Conservation (phyloP, 2,888 invertebrate genomes). For the Drosophila ustulata region DNA sequence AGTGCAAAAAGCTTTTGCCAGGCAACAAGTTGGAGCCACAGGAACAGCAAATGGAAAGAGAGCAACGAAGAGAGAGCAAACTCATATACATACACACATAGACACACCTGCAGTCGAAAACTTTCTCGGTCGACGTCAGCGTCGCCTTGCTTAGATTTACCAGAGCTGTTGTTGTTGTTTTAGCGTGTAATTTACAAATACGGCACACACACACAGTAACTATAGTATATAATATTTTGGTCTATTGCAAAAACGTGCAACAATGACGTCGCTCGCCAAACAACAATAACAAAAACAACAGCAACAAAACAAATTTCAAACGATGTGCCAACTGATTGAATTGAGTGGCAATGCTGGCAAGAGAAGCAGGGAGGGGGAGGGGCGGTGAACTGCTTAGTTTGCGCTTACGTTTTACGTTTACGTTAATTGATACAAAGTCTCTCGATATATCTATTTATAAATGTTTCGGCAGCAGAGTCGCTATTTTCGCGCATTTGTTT, state of each 20-base stretch:
- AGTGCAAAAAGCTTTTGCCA: conserved; percentile 39
- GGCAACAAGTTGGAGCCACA: conserved; percentile 73
- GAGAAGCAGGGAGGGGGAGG: neutral
- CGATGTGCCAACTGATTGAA: conserved; percentile 73
- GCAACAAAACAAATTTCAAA: conserved; percentile 34
- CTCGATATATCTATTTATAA: conserved; percentile 54
- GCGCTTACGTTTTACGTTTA: conserved; percentile 59
- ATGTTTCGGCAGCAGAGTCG: conserved; percentile 49
- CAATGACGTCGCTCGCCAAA: conserved; percentile 65
- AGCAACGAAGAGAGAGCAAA: conserved; percentile 16
- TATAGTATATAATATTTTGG: conserved; percentile 50
- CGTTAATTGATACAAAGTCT: conserved; percentile 76
- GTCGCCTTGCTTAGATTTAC: conserved; percentile 26
- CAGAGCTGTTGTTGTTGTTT: conserved; percentile 20
- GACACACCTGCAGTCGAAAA: conserved; percentile 24
- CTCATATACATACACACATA: conserved; percentile 12
- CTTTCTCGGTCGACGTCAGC: conserved; percentile 42
- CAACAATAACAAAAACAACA: conserved; percentile 39
- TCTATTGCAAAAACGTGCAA: conserved; percentile 77
- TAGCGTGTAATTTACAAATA: conserved; percentile 54
- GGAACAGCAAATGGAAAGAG: conserved; percentile 32
- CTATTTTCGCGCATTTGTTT: conserved; percentile 77
- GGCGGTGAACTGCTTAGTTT: conserved; percentile 33
- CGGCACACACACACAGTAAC: conserved; percentile 33
- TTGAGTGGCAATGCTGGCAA: conserved; percentile 41